Conservation (phyloP, 1,140 invertebrate species). For the Leptinotarsa lineolata region DNA sequence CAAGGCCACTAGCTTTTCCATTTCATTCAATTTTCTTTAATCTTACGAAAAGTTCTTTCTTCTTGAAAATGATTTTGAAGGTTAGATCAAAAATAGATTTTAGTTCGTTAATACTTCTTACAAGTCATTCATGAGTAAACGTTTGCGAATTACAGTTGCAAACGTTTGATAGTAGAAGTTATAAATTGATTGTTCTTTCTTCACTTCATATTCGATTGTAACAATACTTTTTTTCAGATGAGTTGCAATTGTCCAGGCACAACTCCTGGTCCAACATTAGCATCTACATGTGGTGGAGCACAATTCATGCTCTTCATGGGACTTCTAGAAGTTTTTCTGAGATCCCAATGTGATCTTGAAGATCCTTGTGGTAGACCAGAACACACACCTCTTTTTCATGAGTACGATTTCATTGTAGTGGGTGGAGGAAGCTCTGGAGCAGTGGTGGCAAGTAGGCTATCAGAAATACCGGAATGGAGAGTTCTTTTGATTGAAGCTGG, state of each 20-base stretch:
- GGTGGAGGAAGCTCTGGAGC: conserved; percentile 86
- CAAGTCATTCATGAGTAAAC: too few relatives aligned
- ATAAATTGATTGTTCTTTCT: too few relatives aligned
- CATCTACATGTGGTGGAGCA: conserved; percentile 77
- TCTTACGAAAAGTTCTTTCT: too few relatives aligned
- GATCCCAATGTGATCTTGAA: conserved; percentile 80
- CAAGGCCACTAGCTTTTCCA: too few relatives aligned
- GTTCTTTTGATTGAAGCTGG: conserved; percentile 83
- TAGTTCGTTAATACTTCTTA: too few relatives aligned
- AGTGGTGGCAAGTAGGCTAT: conserved; percentile 79
- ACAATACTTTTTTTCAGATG: conserved; percentile 36
- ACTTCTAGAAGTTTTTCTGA: conserved; percentile 77
- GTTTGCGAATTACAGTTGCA: too few relatives aligned
- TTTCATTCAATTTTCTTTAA: too few relatives aligned
- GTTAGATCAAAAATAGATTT: too few relatives aligned
- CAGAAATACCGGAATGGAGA: conserved; percentile 76
- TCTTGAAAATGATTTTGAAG: too few relatives aligned
- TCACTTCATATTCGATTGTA: too few relatives aligned
- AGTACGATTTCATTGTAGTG: conserved; percentile 85
- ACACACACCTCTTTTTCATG: conserved; percentile 53
- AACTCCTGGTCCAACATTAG: conserved; percentile 76
- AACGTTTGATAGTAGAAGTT: too few relatives aligned
- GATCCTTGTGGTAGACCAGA: conserved; percentile 75
- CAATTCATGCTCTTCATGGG: conserved; percentile 88
- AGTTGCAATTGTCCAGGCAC: conserved; percentile 68